Evolutionary conservation across 2,797 vertebrate genomes (phyloP).

Genomic region (Labeo calbasu): DNA sequence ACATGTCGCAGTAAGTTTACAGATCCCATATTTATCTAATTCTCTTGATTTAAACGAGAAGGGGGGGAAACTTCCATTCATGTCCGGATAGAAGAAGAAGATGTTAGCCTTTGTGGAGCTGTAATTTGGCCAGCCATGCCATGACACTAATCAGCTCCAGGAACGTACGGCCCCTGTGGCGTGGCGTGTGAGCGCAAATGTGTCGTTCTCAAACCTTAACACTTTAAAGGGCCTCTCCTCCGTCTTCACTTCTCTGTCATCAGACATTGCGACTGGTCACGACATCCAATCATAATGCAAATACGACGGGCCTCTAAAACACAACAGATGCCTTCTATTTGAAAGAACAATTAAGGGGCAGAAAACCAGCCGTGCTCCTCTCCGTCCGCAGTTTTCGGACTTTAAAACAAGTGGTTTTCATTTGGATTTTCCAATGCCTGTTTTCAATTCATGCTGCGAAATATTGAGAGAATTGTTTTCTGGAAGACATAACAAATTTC

Average conservation of each 20-base stretch:
- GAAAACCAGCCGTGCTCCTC: constrained; percentile 37
- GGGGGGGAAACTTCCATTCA: constrained; percentile 52
- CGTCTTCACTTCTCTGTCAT: constrained; percentile 65
- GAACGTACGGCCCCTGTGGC: constrained; percentile 69
- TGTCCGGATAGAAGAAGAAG: constrained; percentile 68
- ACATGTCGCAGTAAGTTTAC: constrained; percentile 67
- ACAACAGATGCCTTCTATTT: constrained; percentile 59
- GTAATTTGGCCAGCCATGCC: constrained; percentile 71
- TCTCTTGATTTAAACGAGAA: constrained; percentile 68
- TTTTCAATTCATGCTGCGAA: constrained; percentile 19
- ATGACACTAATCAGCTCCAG: constrained; percentile 73
- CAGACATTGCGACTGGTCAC: constrained; percentile 62
- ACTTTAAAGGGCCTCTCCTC: constrained; percentile 63
- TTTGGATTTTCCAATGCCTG: constrained; percentile 39
- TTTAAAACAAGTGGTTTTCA: constrained; percentile 40
- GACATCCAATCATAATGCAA: constrained; percentile 62
- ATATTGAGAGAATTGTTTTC: constrained; percentile 43
- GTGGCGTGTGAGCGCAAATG: constrained; percentile 69
- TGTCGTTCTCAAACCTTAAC: constrained; percentile 67
- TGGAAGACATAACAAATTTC: constrained; percentile 41
- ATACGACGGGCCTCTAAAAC: constrained; percentile 55
- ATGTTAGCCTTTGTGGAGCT: constrained; percentile 72
- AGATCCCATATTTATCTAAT: constrained; percentile 71
- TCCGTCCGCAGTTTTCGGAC: constrained; percentile 39
- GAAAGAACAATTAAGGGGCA: constrained; percentile 59